These are phyloP conservation scores for Erebia aethiops DNA, from an alignment of 2,888 invertebrate genomes.

Conservation along the genomic window DNA sequence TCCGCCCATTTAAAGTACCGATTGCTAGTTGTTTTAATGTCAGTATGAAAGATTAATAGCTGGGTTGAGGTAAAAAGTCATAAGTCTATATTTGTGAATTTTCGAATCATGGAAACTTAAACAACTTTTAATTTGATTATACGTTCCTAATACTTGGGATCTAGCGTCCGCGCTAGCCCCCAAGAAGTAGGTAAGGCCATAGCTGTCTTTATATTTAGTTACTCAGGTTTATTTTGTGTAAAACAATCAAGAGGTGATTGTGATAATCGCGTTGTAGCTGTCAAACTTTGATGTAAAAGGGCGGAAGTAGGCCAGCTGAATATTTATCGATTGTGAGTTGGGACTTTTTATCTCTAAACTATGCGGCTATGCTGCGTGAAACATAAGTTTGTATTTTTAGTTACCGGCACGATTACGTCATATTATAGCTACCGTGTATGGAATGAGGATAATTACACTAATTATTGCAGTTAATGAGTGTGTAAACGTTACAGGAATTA, in stretches of 20 bases:
- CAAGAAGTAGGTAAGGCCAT: too few species aligned
- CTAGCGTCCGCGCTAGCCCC: too few species aligned
- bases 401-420: not conserved
- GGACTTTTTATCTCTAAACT: not conserved
- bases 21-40: not conserved
- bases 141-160: too few species aligned
- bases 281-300: too few species aligned
- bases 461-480: conserved; percentile 17
- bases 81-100: too few species aligned
- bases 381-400: not conserved
- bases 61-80: not conserved
- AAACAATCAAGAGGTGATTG: not conserved
- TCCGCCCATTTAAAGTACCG: not conserved
- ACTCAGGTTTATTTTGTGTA: too few species aligned
- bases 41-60: not conserved
- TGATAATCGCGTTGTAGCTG: too few species aligned
- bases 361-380: not conserved
- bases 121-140: too few species aligned
- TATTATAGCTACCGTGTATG: not conserved
- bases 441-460: conserved; percentile 26
- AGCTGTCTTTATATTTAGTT: too few species aligned
- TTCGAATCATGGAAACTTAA: too few species aligned
- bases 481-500: conserved; percentile 9
- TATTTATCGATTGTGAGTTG: not conserved
- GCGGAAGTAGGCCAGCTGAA: not conserved